Evolutionary conservation across 2,888 invertebrate species (phyloP), one percentile per base, ranked within the genome.

Genomic region (Polydrusus pterygomalis): DNA sequence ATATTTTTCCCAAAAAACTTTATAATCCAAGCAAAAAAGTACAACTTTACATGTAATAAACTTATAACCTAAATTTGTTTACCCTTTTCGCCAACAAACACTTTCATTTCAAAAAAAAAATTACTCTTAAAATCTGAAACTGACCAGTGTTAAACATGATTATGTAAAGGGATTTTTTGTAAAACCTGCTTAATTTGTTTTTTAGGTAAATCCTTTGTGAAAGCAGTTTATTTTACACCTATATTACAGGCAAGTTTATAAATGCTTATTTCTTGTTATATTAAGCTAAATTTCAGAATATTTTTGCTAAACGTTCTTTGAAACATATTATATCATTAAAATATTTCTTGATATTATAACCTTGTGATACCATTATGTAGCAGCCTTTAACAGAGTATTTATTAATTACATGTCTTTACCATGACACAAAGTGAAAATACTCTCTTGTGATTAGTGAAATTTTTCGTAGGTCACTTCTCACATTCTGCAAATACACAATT

Each of bases 151-250:
- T 25, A 25, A 54, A 25, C 54, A 54, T 9, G 25, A 13, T 54
- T 13, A 54, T 45, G 25, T 58, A 10, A 17, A 13, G 54, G 54
- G 20, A 25, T 30, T 25, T 18, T 8, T 47, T 49, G 9, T 47
- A 70, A 70, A 63, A 70, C 30, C 51, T 38, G 70, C 63, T 20
- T 70, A 70, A 70, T 70, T 60, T 49, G 63, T 70, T 70, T 70
- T 70, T 70, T 49, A 63, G 63, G 47, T 70, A 63, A 70, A 70
- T 51, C 45, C 63, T 63, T 34, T 45, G 63, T 38, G 34, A 62
- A 43, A 34, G 63, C 38, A 63, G 63, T 70, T 70, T 70, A 70
- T 70, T 62, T 70, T 40, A 20, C 54, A 51, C n/a, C n/a, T n/a
- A n/a, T n/a, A n/a, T n/a, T n/a, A n/a, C n/a, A n/a, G n/a, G n/a